Conservation (phyloP, 2,797 vertebrate species). For the Synanceia verrucosa region DNA sequence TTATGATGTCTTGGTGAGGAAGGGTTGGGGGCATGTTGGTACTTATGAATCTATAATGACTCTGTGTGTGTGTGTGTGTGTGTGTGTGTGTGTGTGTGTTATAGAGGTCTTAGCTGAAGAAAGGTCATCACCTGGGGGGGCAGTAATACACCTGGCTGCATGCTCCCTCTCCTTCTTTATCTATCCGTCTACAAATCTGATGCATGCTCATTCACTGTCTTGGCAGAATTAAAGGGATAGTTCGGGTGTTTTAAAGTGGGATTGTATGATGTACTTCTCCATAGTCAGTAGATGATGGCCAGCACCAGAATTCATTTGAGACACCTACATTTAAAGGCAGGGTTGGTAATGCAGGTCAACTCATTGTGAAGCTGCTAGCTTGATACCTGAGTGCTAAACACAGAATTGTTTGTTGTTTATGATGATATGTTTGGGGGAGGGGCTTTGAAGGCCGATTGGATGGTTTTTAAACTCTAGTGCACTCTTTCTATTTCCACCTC, state of each 20-base stretch:
- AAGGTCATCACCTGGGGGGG: constrained; percentile 75
- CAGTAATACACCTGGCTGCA: constrained; percentile 55
- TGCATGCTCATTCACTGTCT: neutral
- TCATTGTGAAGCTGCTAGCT: no score
- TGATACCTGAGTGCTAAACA: no score
- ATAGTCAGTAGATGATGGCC: neutral
- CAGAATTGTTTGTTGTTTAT: no score
- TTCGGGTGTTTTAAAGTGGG: neutral
- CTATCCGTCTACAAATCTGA: neutral
- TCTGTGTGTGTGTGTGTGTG: constrained; percentile 28
- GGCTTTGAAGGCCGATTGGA: no score
- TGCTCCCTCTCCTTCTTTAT: constrained; percentile 17
- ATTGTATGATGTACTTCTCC: neutral
- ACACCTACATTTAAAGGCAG: no score
- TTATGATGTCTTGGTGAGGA: constrained; percentile 79
- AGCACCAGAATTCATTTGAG: no score
- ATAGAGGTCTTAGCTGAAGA: constrained; percentile 64
- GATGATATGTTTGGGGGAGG: no score
- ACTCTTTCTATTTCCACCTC: no score
- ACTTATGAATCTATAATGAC: constrained; percentile 80
- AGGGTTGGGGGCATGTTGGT: constrained; percentile 72
- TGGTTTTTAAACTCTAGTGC: no score
- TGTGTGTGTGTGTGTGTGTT: constrained; percentile 25
- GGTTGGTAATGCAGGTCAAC: no score
- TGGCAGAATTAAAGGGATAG: neutral